Conservation (phyloP, 2,113 vertebrate species). For the Sterrhoptilus dennistouni region DNA sequence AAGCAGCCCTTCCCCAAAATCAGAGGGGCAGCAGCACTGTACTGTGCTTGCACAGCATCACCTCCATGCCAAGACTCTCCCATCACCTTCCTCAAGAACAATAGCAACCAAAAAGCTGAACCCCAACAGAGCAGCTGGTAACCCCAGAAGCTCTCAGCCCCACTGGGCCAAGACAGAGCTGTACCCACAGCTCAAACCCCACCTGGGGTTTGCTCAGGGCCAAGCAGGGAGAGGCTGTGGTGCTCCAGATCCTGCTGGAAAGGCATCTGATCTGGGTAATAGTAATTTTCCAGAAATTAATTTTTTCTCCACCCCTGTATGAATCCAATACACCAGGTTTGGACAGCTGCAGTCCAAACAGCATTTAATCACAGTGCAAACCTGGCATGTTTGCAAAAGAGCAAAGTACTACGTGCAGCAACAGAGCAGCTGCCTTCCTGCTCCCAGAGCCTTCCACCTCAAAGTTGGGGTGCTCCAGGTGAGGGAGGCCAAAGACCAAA, state of each 20-base stretch:
- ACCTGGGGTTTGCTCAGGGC: background rate
- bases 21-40: background rate
- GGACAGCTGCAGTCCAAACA: constrained; percentile 37
- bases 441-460: background rate
- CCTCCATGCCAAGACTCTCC: background rate
- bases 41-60: background rate
- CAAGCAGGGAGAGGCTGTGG: background rate
- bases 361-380: background rate
- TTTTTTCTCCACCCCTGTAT: background rate
- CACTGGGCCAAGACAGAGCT: background rate
- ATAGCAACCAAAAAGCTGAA: background rate
- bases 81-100: background rate
- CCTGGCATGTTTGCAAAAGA: background rate
- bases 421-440: background rate
- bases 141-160: background rate
- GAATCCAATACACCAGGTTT: background rate
- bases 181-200: background rate
- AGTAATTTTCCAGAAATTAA: background rate
- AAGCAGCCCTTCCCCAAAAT: background rate
- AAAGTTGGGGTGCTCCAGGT: background rate
- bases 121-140: background rate
- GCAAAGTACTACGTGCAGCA: background rate
- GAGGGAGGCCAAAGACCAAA: background rate
- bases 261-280: background rate
- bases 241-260: background rate